Base-by-base conservation (phyloP, 2,888 invertebrate species). In the Cheilosia scutellata region DNA sequence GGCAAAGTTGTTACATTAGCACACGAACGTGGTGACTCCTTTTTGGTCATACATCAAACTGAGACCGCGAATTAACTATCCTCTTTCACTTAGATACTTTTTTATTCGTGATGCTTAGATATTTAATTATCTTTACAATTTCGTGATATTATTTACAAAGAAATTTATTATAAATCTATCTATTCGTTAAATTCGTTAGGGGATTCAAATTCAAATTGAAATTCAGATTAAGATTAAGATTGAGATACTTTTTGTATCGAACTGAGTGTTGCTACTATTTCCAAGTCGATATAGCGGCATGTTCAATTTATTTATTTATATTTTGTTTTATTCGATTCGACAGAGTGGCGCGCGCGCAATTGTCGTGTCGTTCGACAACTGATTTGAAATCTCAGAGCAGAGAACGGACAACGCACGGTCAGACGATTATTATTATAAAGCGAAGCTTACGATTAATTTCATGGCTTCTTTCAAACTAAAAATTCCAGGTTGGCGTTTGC, bases 371-470 rank as follows among this genome's bases (percentile, higher is more conserved):
- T 78, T 84, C 79, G 63, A 79, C 75, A 78, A 78, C 78, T 80
- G 68, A 68, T 75, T 80, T 68, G 1, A 80, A 80, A 68, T 68
- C 66, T 66, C 58, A 53, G 60, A 42, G 53, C 11, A 42, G 58
- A 51, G 33, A 47, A 51, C 58, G 58, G 57, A 66, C 80, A 66
- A 77, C 77, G 77, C 72, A 77, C 82, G 57, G 77, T 72, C 74
- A 78, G 82, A 65, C 74, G 74, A 53, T 44, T 68, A 83, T 78
- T 74, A 40, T 40, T 78, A 47, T 51, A 82, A 87, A 76, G 71
- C 82, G 71, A 77, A 82, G 77, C 82, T 87, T 82, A 87, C 87
- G 82, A 82, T 87, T 87, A 87, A 86, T 87, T 87, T 87, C 87
- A 87, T 82, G 82, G 62, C 87, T 87, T 87, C 87, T 82, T 87